phyloP scores from a whole-genome alignment of 2,888 invertebrate species.

The Panopea generosa region DNA sequence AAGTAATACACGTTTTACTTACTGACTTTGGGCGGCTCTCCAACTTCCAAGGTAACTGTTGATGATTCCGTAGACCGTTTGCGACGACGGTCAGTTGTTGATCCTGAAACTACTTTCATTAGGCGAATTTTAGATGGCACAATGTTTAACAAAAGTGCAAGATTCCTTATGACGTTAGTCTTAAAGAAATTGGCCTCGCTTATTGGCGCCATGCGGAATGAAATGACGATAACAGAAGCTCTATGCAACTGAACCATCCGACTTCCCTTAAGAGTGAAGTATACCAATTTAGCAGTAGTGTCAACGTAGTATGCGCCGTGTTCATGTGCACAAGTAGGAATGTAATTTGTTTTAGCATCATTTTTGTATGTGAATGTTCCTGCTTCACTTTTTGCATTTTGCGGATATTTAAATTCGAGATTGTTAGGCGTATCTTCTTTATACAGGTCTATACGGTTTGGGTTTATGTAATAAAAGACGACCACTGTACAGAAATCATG shows the following conservation, averaged over 20 bases:
- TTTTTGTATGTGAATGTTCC: conserved; percentile 8
- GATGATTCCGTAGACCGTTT: conserved; percentile 40
- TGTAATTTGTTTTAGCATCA: conserved; percentile 46
- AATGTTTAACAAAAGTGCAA: conserved; percentile 75
- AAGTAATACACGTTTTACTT: conserved; percentile 22
- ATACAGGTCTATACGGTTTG: conserved; percentile 71
- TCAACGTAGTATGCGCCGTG: conserved; percentile 76
- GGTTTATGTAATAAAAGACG: conserved; percentile 67
- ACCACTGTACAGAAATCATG: conserved; percentile 65
- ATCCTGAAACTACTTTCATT: conserved; percentile 70
- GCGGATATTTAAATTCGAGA: conserved; percentile 64
- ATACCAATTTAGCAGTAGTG: conserved; percentile 64
- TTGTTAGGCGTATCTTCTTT: conserved; percentile 36
- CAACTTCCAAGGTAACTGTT: conserved; percentile 66
- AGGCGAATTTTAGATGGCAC: conserved; percentile 72
- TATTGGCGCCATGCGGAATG: conserved; percentile 69
- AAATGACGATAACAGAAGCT: conserved; percentile 65
- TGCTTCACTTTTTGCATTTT: conserved; percentile 48
- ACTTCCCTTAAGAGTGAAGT: conserved; percentile 72
- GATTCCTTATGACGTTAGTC: conserved; percentile 73
- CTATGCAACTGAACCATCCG: conserved; percentile 9
- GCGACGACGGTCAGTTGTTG: conserved; percentile 22
- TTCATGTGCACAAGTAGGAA: conserved; percentile 60
- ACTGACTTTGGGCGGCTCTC: conserved; percentile 59
- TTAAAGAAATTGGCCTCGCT: conserved; percentile 79